These are phyloP conservation scores for Pteria penguin DNA, from an alignment of 2,888 invertebrate species.

Conservation along the genomic window DNA sequence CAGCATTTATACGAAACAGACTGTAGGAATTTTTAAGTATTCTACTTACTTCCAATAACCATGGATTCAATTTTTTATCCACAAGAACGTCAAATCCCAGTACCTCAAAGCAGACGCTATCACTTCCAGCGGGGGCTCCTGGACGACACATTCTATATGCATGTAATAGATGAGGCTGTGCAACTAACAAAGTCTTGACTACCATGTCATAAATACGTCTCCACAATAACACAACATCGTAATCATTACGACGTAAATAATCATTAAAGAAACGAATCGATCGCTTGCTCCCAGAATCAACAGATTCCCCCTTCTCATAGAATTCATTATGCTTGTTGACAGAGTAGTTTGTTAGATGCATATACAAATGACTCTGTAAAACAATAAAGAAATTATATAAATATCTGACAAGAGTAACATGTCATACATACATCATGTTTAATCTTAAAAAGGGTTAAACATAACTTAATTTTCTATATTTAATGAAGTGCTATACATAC, in stretches of 20 bases:
- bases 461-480: no score
- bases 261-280: constrained; percentile 78
- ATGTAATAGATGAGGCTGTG: constrained; percentile 78
- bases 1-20: no score
- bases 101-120: constrained; percentile 80
- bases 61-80: constrained; percentile 78
- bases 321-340: constrained; percentile 80
- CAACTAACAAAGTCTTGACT: constrained; percentile 77
- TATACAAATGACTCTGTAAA: constrained; percentile 77
- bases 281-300: constrained; percentile 78
- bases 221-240: constrained; percentile 77
- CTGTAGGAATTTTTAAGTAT: no score
- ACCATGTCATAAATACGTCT: constrained; percentile 78
- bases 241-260: constrained; percentile 75
- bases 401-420: no score
- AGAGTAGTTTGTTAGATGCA: constrained; percentile 81
- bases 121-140: constrained; percentile 73
- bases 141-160: constrained; percentile 80
- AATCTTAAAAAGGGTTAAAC: no score
- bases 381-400: no score
- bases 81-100: constrained; percentile 80
- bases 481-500: no score
- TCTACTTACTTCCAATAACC: constrained; percentile 78
- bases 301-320: constrained; percentile 75
- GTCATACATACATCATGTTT: background rate